Evolutionary conservation across 2,113 vertebrate species (phyloP), one percentile per base, ranked within the genome.

Genomic region (Rynchops niger): DNA sequence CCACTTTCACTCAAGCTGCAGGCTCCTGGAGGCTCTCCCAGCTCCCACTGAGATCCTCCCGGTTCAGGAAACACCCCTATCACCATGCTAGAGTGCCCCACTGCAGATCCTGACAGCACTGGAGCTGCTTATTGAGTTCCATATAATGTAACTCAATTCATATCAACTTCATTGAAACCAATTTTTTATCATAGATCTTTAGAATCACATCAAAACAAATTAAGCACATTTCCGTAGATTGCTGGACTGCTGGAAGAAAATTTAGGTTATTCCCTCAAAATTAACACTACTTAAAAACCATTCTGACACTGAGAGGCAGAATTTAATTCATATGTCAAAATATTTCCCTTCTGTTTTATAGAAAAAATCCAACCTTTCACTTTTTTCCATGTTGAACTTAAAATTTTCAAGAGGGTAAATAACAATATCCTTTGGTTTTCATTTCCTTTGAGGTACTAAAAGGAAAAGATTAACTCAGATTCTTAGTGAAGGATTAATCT

Each of bases 51-150:
- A 30, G 14, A 6, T 29, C 66, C 23, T 10, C 5, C 4, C 3
- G 3, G 2, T 78, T n/a, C 30, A 6, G 21, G 43, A 93, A 72
- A 25, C 20, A 3, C n/a, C 11, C 1, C 16, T 8, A 16, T 19
- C 8, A 25, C 14, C 2, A 2, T 0, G 0, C 14, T 73, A 30
- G 22, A 14, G 4, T 1, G 0, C 16, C 20, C 13, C 8, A 6
- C 11, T 82, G 21, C 6, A 4, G 6, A 36, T 45, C 2, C 3
- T 82, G 15, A 22, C 29, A 14, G 6, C 32, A 78, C 13, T 2
- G 5, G 15, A 36, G 21, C 30, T 36, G 38, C 15, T 82, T 58
- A 10, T 34, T 3, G 6, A 38, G 38, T 79, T 50, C 49, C 13
- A 17, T 12, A 30, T 30, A 25, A 40, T 7, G 5, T 36, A 56